Percentiles rank a stretch among this genome's conserved stretches.
phyloP scores from a whole-genome alignment of 92 coral and sea anemone genomes.

The Paramuricea clavata region DNA sequence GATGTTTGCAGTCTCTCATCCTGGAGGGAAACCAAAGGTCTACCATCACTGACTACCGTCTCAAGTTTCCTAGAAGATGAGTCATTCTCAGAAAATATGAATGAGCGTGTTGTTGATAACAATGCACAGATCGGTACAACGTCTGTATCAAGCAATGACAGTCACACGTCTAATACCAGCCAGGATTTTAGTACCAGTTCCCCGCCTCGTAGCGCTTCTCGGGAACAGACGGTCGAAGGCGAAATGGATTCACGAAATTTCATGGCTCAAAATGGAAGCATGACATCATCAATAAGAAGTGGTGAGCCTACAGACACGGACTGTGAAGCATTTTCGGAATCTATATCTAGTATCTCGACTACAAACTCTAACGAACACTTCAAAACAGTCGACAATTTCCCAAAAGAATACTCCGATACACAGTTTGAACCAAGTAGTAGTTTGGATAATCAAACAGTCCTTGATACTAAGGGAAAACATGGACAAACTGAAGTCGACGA shows the following conservation, averaged over 20 bases:
- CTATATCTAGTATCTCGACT: not conserved
- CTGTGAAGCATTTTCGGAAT: constrained; percentile 9
- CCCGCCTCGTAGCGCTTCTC: not conserved
- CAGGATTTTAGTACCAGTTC: not conserved
- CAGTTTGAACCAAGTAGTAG: not conserved
- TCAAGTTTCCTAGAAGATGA: not conserved
- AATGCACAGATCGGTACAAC: not conserved
- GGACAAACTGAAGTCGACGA: not conserved
- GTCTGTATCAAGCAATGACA: not conserved
- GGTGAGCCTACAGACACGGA: constrained; percentile 28
- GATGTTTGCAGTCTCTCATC: constrained; percentile 4
- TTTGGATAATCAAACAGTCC: not conserved
- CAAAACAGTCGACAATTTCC: not conserved
- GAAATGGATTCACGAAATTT: not conserved
- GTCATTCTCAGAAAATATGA: not conserved
- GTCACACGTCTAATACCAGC: not conserved
- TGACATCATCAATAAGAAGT: constrained; percentile 12
- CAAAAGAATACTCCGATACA: not conserved
- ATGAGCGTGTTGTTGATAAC: not conserved
- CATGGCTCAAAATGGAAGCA: constrained; percentile 1
- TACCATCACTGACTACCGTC: not conserved
- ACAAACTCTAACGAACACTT: not conserved
- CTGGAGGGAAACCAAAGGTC: not conserved
- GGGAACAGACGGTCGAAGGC: not conserved
- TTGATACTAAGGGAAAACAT: not conserved